phyloP scores from a whole-genome alignment of 2,888 invertebrate species.

The Palloptera scutellata region DNA sequence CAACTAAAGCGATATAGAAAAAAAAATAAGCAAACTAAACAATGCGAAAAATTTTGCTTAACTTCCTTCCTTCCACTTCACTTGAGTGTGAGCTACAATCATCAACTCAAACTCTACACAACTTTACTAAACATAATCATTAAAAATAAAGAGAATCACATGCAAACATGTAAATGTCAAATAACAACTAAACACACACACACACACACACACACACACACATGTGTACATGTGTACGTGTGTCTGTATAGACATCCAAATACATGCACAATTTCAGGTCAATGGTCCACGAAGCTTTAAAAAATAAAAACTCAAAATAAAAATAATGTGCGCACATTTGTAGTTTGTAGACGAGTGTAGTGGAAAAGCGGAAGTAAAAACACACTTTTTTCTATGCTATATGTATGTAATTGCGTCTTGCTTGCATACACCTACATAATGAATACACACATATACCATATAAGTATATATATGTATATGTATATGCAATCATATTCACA shows the following conservation, averaged over 20 bases:
- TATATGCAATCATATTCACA: neutral
- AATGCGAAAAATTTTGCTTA: too few species aligned
- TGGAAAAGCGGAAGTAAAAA: neutral
- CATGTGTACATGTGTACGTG: too few species aligned
- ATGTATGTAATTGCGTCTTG: neutral
- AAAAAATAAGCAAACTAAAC: too few species aligned
- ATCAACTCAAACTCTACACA: too few species aligned
- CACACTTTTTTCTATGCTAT: neutral
- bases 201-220: constrained; percentile 3
- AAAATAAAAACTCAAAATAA: constrained; percentile 17
- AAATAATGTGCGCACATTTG: neutral
- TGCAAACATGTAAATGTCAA: constrained; percentile 9
- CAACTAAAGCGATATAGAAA: too few species aligned
- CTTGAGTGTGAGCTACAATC: too few species aligned
- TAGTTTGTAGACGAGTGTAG: neutral
- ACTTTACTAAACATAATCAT: too few species aligned
- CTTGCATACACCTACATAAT: neutral
- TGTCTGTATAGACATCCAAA: neutral
- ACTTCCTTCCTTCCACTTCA: too few species aligned
- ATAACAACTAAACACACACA: constrained; percentile 1
- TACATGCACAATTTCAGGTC: constrained; percentile 29
- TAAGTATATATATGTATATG: too few species aligned
- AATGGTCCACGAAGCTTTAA: constrained; percentile 33
- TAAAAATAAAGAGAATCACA: too few species aligned
- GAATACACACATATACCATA: neutral